Conservation (phyloP, 2,888 invertebrate genomes). For the Meiosimyza platycephala region DNA sequence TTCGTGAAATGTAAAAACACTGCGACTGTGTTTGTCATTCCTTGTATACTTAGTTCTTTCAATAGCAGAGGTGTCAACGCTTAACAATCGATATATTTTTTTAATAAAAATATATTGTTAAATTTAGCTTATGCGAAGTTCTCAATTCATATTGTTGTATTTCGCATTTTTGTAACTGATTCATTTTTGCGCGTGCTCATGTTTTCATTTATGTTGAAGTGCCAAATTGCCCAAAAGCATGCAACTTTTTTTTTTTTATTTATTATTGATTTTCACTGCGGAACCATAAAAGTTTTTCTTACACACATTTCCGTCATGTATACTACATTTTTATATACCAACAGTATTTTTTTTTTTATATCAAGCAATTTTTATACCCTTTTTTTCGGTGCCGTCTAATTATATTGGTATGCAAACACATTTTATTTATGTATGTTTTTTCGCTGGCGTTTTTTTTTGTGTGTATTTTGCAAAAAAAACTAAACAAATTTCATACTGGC, state of each 20-base stretch:
- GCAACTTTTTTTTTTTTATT: not conserved
- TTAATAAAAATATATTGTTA: no score
- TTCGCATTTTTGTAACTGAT: no score
- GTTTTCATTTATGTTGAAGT: not conserved
- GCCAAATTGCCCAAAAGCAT: slow-evolving; percentile 9
- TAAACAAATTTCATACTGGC: not conserved
- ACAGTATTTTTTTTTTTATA: not conserved
- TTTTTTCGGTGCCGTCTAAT: slow-evolving; percentile 4
- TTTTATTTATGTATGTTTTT: not conserved
- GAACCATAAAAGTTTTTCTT: not conserved
- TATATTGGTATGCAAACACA: not conserved
- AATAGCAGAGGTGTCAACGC: no score
- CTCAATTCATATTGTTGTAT: no score
- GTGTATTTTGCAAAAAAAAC: not conserved
- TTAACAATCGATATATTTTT: no score
- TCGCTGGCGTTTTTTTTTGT: not conserved
- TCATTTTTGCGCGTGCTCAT: no score
- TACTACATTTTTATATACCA: not conserved
- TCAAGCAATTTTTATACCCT: not conserved
- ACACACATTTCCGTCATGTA: not conserved
- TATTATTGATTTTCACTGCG: not conserved
- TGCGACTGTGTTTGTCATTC: no score
- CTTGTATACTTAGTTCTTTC: no score
- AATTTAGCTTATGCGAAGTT: no score
- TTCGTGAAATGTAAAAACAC: no score